Base-by-base conservation (phyloP, 2,888 invertebrate species). In the Andrena bucephala region DNA sequence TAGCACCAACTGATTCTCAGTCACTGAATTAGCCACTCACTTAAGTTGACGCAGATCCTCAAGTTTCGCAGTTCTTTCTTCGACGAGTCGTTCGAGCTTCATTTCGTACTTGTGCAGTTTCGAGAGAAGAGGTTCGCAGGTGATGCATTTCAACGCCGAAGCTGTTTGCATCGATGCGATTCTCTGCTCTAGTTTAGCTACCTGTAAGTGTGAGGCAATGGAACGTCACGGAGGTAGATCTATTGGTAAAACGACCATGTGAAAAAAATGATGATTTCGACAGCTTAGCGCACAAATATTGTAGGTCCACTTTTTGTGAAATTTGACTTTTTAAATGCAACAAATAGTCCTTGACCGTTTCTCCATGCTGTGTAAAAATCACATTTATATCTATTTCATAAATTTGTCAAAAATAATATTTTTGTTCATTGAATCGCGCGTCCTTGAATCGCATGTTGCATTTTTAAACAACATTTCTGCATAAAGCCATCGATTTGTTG, bases 21-120 rank as follows among this genome's bases (percentile, higher is more conserved):
- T 13, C 42, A 42, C 42, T 42, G 1, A 42, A 42, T 42, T 13
- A 20, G 65, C 66, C 16, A 36, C 96, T 95, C 94, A 98, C 98
- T 98, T 97, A 95, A 97, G 96, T 92, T 96, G 96, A 87, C 96
- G 96, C 77, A 97, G 95, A 93, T 97, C 97, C 91, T 96, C 96
- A 86, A 98, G 94, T 91, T 97, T 96, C 72, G 95, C 95, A 85
- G 96, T 95, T 87, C 96, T 95, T 93, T 96, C 97, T 16, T 95
- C 94, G 80, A 95, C 94, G 83, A 97, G 95, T 82, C 95, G 94
- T 52, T 95, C 94, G 65, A 97, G 94, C 85, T 96, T 95, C 33
- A 94, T 94, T 91, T 97, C 97, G 68, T 96, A 94, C 73, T 95
- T 95, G 84, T 96, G 95, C 91, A 97, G 94, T 83, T 96, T 95